These are phyloP conservation scores for Meganola albula DNA, from an alignment of 2,888 invertebrate species.

Conservation along the genomic window DNA sequence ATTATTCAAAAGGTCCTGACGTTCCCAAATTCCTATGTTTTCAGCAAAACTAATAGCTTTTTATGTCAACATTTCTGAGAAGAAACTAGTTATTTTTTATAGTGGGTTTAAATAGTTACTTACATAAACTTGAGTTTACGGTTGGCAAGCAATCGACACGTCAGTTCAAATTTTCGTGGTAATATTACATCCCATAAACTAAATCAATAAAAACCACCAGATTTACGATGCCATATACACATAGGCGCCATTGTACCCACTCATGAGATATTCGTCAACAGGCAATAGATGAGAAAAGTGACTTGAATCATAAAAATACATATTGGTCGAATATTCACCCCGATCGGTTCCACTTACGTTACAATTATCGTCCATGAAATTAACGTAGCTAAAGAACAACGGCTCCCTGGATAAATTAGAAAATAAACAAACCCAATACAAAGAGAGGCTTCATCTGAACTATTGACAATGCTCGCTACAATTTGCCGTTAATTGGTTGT, in stretches of 20 bases:
- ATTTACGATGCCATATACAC: too few relatives aligned
- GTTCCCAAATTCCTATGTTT: constrained; percentile 51
- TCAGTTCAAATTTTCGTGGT: too few relatives aligned
- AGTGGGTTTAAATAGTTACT: too few relatives aligned
- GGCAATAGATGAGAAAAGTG: too few relatives aligned
- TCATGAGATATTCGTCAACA: too few relatives aligned
- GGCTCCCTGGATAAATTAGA: constrained; percentile 53
- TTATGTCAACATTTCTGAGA: constrained; percentile 19
- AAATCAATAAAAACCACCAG: too few relatives aligned
- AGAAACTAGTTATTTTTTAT: too few relatives aligned
- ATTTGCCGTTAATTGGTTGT: constrained; percentile 62
- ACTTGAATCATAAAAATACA: constrained; percentile 28
- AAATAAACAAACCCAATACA: constrained; percentile 61
- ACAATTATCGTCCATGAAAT: constrained; percentile 54
- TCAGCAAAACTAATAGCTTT: constrained; percentile 34
- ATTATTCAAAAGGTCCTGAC: constrained; percentile 62
- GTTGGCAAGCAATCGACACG: too few relatives aligned
- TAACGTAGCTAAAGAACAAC: constrained; percentile 38
- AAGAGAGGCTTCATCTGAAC: constrained; percentile 63
- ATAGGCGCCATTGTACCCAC: too few relatives aligned
- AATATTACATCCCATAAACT: too few relatives aligned
- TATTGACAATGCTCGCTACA: constrained; percentile 57
- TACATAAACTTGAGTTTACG: too few relatives aligned
- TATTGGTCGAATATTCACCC: constrained; percentile 32
- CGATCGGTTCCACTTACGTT: constrained; percentile 37